Base-by-base conservation (phyloP, 2,797 vertebrate genomes). In the Phylloscopus collybita region DNA sequence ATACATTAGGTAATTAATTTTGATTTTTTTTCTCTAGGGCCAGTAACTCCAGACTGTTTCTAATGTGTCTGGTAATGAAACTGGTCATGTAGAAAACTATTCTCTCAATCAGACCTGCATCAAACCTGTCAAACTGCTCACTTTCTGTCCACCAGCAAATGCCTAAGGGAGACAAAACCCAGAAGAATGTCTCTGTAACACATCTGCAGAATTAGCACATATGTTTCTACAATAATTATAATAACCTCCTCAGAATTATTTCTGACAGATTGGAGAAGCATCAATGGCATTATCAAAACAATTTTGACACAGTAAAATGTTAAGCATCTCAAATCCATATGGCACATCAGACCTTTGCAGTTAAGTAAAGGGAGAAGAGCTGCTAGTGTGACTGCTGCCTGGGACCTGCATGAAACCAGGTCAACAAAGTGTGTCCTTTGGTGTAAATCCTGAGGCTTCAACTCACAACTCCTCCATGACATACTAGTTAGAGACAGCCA, bases 1-100 rank as follows among this genome's bases (percentile, higher is more conserved):
- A 92, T 90, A 91, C 9, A 61, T 86, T 86, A 85, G 34, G 69
- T 83, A 96, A 95, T 95, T 92, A 91, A 92, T 87, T 95, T 42
- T 87, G 71, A 60, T 82, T 86, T 89, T 83, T 88, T 88, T 92
- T 86, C 86, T 93, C 74, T 60, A 89, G 45, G 87, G 87, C 60
- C 49, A 92, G 69, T 80, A 94, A 89, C 66, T 95, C 60, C 74
- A 89, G 60, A 76, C 65, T 73, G 64, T 64, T 92, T 88, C 85
- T 92, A 94, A 96, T 66, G 47, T 56, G 67, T 67, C 42, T 87
- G 67, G 67, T 87, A 93, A 93, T 94, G 67, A 96, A 95, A 92
- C 64, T 60, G 54, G 53, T 86, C 57, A 74, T 78, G 81, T 65
- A 61, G 72, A 92, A 94, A 95, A 91, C 72, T 57, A 78, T 36